These are phyloP conservation scores for Epizoanthus ramosus DNA, from an alignment of 92 coral and sea anemone genomes.

Conservation along the genomic window DNA sequence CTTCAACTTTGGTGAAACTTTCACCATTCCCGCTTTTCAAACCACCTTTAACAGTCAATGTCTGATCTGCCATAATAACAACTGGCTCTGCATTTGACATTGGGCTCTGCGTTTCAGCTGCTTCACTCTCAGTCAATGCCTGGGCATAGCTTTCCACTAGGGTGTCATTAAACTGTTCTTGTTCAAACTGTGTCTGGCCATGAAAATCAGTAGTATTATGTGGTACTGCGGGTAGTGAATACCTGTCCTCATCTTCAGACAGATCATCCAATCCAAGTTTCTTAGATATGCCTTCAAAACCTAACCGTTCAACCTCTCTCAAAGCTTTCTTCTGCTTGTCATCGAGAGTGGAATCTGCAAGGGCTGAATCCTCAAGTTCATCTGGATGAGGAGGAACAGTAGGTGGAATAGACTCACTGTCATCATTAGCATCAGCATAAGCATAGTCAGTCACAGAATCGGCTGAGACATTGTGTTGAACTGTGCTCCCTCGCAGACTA, in stretches of 20 bases:
- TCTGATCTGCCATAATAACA: background rate
- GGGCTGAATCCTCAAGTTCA: background rate
- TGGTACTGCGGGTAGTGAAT: slow-evolving; percentile 58
- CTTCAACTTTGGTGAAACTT: background rate
- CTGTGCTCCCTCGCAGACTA: background rate
- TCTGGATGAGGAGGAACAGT: slow-evolving; percentile 11
- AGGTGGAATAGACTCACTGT: too few species aligned
- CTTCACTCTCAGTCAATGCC: slow-evolving; percentile 39
- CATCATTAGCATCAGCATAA: background rate
- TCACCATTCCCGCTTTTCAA: background rate
- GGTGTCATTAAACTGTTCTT: slow-evolving; percentile 78
- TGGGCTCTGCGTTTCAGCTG: slow-evolving; percentile 36
- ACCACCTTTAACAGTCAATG: background rate
- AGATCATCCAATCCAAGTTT: slow-evolving; percentile 78
- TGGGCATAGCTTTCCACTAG: slow-evolving; percentile 45
- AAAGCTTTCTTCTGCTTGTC: slow-evolving; percentile 58
- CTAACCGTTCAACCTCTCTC: slow-evolving; percentile 70
- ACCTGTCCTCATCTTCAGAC: slow-evolving; percentile 72
- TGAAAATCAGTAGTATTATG: slow-evolving; percentile 56
- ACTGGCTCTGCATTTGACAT: slow-evolving; percentile 34
- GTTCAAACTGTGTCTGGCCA: slow-evolving; percentile 70
- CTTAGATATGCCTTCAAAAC: slow-evolving; percentile 77
- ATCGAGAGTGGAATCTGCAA: slow-evolving; percentile 26
- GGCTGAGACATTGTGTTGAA: background rate
- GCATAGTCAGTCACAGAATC: background rate